These are phyloP conservation scores for Apteryx owenii DNA, from an alignment of 2,113 vertebrate genomes.

Conservation along the genomic window DNA sequence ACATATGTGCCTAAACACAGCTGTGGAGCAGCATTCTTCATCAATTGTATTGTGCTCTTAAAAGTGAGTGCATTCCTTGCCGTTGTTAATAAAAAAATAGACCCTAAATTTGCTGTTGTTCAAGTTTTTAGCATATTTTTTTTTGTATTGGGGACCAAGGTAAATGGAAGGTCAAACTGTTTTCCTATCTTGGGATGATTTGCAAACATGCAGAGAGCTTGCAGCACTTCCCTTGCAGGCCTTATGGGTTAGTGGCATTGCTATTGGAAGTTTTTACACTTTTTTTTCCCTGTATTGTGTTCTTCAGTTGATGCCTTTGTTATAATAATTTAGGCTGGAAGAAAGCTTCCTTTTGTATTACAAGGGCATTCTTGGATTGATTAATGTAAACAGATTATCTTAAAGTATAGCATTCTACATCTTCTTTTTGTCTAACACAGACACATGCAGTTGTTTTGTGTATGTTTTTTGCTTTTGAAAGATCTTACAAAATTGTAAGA, in stretches of 20 bases:
- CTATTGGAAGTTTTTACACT: not conserved
- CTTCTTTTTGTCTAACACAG: not conserved
- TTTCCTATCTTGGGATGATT: not conserved
- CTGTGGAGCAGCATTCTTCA: not conserved
- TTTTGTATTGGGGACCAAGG: not conserved
- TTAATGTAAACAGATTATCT: not conserved
- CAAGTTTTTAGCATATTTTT: not conserved
- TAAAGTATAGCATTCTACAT: not conserved
- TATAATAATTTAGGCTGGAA: not conserved
- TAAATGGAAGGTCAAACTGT: not conserved
- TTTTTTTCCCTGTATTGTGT: accelerated
- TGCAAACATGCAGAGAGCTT: not conserved
- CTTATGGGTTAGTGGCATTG: not conserved
- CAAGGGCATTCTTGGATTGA: not conserved
- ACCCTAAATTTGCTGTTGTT: not conserved
- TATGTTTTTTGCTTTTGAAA: not conserved
- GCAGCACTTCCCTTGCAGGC: not conserved
- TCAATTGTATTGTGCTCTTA: not conserved
- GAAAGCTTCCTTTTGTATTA: not conserved
- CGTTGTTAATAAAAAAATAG: not conserved
- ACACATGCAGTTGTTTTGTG: not conserved
- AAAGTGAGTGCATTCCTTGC: not conserved
- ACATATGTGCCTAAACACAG: not conserved
- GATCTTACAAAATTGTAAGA: not conserved
- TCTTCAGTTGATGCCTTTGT: not conserved